A percentile compares a stretch with the other conserved stretches of the same genome.
phyloP scores from a whole-genome alignment of 1,140 invertebrate genomes.

The Cydia strobilella region DNA sequence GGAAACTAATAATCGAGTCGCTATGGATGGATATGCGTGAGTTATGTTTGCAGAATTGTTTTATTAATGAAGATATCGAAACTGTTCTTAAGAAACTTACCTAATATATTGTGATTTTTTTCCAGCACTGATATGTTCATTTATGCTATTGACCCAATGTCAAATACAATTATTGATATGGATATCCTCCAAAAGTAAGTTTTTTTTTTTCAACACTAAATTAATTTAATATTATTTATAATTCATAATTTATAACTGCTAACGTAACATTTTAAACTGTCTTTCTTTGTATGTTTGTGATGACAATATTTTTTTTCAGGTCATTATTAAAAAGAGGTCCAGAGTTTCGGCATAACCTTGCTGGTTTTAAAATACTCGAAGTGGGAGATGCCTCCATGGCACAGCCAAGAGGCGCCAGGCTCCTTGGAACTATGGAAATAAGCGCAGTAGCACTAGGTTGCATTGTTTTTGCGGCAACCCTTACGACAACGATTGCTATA shows the following conservation, averaged over 20 bases:
- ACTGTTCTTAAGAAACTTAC: not conserved
- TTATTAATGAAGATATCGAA: not conserved
- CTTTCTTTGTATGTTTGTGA: constrained; percentile 3
- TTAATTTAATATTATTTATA: not conserved
- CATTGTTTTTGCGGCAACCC: constrained; percentile 88
- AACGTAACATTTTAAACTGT: no score
- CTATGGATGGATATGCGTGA: constrained; percentile 84
- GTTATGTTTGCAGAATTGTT: constrained; percentile 56
- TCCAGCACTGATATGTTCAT: constrained; percentile 91
- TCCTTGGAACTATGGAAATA: constrained; percentile 87
- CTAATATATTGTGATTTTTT: constrained; percentile 46
- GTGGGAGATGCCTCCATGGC: constrained; percentile 69
- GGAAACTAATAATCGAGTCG: constrained; percentile 83
- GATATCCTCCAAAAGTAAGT: constrained; percentile 87
- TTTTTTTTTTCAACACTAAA: constrained; percentile 19
- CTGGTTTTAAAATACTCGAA: constrained; percentile 81
- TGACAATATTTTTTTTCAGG: constrained; percentile 66
- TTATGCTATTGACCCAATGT: constrained; percentile 89
- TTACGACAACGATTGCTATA: constrained; percentile 88
- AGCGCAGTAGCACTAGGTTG: constrained; percentile 88
- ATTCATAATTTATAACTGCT: no score
- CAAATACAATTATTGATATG: constrained; percentile 90
- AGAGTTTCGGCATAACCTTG: constrained; percentile 82
- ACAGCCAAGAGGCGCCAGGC: constrained; percentile 55
- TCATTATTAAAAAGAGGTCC: constrained; percentile 82